Evolutionary conservation across 2,888 invertebrate species (phyloP).

Genomic region (Sceliomorpha sp.): DNA sequence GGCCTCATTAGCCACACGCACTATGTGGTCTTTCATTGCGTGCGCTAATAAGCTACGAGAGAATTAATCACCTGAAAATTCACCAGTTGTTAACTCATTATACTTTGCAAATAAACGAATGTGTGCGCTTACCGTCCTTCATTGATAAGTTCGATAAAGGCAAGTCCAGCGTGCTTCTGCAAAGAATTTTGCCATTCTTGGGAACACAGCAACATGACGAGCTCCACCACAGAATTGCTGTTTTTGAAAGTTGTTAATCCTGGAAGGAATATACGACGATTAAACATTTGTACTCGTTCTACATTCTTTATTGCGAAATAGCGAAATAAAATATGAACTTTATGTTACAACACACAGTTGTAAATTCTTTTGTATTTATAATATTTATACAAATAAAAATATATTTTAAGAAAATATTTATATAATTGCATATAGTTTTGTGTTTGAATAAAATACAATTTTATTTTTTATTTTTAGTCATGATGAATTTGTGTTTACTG

Average conservation of each 20-base stretch:
- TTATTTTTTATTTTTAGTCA: too few species aligned
- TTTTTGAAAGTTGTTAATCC: slow-evolving; percentile 98
- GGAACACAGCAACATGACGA: slow-evolving; percentile 99
- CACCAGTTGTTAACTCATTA: slow-evolving; percentile 43
- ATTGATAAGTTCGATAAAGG: slow-evolving; percentile 99
- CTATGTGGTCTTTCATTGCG: slow-evolving; percentile 99
- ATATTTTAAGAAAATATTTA: too few species aligned
- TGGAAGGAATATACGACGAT: too few species aligned
- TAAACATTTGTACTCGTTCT: too few species aligned
- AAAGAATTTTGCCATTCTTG: slow-evolving; percentile 99
- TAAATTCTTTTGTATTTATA: too few species aligned
- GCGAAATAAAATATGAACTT: too few species aligned
- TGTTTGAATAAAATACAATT: too few species aligned
- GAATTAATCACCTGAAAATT: slow-evolving; percentile 50
- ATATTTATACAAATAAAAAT: too few species aligned
- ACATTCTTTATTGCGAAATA: too few species aligned
- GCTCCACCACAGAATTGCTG: slow-evolving; percentile 97
- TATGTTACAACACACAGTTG: too few species aligned
- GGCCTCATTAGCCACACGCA: slow-evolving; percentile 99
- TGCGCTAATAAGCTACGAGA: slow-evolving; percentile 91
- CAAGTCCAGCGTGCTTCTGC: slow-evolving; percentile 99
- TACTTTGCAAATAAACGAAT: slow-evolving; percentile 20
- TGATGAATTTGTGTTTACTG: too few species aligned
- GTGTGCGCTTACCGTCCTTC: slow-evolving; percentile 87
- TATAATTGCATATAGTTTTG: too few species aligned